phyloP scores from a whole-genome alignment of 1,140 invertebrate genomes.

The Drosophila virilis region DNA sequence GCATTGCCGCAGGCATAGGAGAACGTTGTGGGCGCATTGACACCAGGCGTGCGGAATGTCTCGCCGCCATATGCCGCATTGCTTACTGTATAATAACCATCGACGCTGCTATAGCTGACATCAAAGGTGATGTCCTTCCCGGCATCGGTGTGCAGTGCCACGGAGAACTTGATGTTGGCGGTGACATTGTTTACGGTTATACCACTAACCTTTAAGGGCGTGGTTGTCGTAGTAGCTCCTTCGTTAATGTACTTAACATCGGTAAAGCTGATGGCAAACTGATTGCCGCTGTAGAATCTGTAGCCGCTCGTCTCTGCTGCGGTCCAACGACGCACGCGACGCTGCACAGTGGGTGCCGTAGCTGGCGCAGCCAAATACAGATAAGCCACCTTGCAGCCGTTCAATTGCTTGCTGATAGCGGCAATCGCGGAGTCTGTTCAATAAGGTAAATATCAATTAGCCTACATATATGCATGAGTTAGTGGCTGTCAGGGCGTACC shows the following conservation, averaged over 20 bases:
- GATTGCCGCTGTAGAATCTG: slow-evolving; percentile 42
- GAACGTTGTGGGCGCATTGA: slow-evolving; percentile 72
- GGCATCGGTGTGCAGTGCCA: slow-evolving; percentile 23
- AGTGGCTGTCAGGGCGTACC: slow-evolving; percentile 69
- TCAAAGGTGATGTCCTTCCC: slow-evolving; percentile 57
- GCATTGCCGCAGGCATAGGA: slow-evolving; percentile 75
- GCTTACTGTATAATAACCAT: slow-evolving; percentile 67
- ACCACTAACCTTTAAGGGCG: slow-evolving; percentile 8
- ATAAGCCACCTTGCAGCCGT: slow-evolving; percentile 72
- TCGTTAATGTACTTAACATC: slow-evolving; percentile 35
- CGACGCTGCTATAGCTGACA: slow-evolving; percentile 39
- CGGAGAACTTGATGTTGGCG: slow-evolving; percentile 40
- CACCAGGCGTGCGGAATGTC: slow-evolving; percentile 31
- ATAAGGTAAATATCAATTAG: slow-evolving; percentile 15
- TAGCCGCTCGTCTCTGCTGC: slow-evolving; percentile 45
- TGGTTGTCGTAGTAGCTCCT: not conserved
- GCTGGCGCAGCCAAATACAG: slow-evolving; percentile 69
- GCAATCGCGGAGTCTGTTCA: slow-evolving; percentile 80
- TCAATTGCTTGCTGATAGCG: slow-evolving; percentile 61
- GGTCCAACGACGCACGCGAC: slow-evolving; percentile 63
- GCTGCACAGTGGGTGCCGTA: slow-evolving; percentile 53
- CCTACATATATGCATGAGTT: too few species aligned
- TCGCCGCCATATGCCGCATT: slow-evolving; percentile 53
- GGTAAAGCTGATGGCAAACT: slow-evolving; percentile 67
- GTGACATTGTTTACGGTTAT: slow-evolving; percentile 51